A percentile compares a stretch with the other conserved stretches of the same genome.
Evolutionary conservation across 2,113 vertebrate genomes (phyloP).

Genomic region (Choloepus hoffmanni): DNA sequence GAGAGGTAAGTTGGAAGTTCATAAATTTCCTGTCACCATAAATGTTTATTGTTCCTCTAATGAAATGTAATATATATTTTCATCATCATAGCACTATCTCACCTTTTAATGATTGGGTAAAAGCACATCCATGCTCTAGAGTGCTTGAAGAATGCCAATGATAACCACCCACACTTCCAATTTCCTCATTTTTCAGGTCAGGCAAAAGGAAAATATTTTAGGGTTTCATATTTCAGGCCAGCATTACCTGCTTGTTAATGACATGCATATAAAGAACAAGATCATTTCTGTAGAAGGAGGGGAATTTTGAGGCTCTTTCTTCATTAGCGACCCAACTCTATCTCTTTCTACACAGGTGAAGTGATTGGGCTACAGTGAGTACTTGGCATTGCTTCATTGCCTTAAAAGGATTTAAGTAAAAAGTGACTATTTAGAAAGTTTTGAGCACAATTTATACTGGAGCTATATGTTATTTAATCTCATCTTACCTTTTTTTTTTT

Average conservation of each 20-base stretch:
- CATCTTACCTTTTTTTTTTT: background rate
- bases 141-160: background rate
- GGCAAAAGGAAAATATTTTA: background rate
- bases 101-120: background rate
- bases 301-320: background rate
- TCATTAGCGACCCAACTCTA: background rate
- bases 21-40: background rate
- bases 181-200: background rate
- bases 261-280: background rate
- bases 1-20: background rate
- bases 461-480: background rate
- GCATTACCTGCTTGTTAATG: background rate
- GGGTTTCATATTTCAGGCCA: background rate
- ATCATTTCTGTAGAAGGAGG: background rate
- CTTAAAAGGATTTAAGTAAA: background rate
- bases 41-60: background rate
- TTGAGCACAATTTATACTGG: background rate
- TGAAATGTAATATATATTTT: background rate
- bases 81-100: background rate
- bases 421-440: background rate
- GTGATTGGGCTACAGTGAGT: too few species aligned
- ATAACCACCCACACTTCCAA: background rate
- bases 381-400: background rate
- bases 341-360: background rate
- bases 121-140: accelerated